Percentiles rank a stretch among this genome's conserved stretches.
Evolutionary conservation across 2,113 vertebrate genomes (phyloP).

Genomic region (Gasterosteus nipponicus): DNA sequence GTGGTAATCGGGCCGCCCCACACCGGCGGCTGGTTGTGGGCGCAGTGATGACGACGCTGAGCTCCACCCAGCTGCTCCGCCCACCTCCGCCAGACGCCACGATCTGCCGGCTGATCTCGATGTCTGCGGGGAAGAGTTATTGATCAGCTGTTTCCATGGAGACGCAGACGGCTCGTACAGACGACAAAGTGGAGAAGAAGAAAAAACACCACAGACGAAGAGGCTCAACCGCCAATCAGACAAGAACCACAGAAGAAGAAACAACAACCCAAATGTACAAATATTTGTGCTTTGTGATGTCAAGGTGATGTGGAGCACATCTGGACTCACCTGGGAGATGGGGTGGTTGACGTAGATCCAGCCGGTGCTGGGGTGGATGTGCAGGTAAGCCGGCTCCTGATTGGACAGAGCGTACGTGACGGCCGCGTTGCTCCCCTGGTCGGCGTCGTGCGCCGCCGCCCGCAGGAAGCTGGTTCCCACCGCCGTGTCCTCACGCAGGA

Average conservation of each 20-base stretch:
- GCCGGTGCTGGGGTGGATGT: constrained; percentile 88
- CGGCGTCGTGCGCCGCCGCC: constrained; percentile 87
- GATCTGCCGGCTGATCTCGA: constrained; percentile 80
- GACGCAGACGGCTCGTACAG: too few species aligned
- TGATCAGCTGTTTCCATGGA: not conserved
- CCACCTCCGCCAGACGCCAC: constrained; percentile 88
- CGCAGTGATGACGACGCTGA: constrained; percentile 85
- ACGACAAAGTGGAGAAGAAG: too few species aligned
- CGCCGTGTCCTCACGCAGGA: constrained; percentile 86
- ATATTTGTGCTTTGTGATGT: too few species aligned
- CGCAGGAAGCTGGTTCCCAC: constrained; percentile 89
- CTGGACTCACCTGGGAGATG: constrained; percentile 83
- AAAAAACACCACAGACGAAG: too few species aligned
- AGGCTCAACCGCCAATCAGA: too few species aligned
- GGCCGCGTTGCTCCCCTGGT: constrained; percentile 89
- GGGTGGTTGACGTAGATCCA: constrained; percentile 88
- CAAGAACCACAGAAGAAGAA: too few species aligned
- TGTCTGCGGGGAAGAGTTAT: constrained; percentile 62
- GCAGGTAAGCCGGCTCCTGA: constrained; percentile 85
- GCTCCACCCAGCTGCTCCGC: constrained; percentile 86
- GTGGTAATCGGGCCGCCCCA: constrained; percentile 86
- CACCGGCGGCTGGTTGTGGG: constrained; percentile 86
- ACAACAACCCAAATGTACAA: too few species aligned
- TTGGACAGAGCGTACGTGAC: constrained; percentile 85
- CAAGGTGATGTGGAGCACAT: too few species aligned